Evolutionary conservation across 2,888 invertebrate genomes (phyloP).

Genomic region (Trissolcus brochymenae): DNA sequence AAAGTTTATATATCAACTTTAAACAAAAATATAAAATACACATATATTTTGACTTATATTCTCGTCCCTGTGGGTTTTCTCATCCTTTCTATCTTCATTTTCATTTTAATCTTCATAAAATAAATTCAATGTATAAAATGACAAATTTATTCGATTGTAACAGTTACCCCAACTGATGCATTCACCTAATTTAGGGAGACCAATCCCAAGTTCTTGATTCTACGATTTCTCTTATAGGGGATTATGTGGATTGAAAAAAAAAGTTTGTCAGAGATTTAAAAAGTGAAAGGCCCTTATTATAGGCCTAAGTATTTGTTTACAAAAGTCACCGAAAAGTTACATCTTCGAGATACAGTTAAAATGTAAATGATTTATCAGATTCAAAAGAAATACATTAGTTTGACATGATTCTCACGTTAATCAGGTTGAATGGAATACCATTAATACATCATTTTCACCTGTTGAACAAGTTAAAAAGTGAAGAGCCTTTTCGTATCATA

Average conservation of each 20-base stretch:
- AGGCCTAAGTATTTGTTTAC: conserved; percentile 28
- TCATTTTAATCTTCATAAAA: no score
- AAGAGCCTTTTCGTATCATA: no score
- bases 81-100: no score
- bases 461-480: no score
- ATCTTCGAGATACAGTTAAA: conserved; percentile 25
- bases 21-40: no score
- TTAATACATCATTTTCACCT: neutral
- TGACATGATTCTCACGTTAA: conserved; percentile 23
- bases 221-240: neutral
- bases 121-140: no score
- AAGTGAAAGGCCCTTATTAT: conserved; percentile 32
- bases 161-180: neutral
- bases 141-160: neutral
- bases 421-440: neutral
- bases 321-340: conserved; percentile 3
- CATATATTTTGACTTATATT: no score
- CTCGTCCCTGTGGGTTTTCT: no score
- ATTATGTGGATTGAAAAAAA: conserved; percentile 12
- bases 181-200: conserved; percentile 1
- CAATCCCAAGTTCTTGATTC: neutral
- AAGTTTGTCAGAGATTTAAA: conserved; percentile 24
- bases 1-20: no score
- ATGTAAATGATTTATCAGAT: conserved; percentile 35
- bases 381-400: conserved; percentile 6